These are phyloP conservation scores for Cathartes aura DNA, from an alignment of 2,113 vertebrate species.

Conservation along the genomic window DNA sequence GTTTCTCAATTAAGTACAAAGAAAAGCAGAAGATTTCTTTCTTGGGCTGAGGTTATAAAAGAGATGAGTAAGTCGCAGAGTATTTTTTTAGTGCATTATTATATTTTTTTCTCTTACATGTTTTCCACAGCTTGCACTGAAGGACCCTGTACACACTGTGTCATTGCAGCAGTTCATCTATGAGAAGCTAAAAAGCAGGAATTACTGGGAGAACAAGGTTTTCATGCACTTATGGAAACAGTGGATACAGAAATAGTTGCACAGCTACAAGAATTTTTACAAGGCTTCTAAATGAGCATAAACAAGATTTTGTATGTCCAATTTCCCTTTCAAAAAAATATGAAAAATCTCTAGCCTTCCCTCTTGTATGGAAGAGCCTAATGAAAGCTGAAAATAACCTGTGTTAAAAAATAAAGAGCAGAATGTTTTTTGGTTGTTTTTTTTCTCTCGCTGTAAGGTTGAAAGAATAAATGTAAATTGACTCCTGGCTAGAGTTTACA, in stretches of 20 bases:
- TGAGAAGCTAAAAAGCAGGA: constrained; percentile 96
- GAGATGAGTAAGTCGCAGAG: background rate
- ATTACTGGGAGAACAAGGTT: constrained; percentile 88
- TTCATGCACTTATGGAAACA: constrained; percentile 93
- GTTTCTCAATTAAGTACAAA: background rate
- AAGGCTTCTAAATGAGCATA: constrained; percentile 80
- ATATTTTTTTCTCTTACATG: constrained; percentile 22
- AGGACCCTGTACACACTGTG: constrained; percentile 93
- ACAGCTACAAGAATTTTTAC: constrained; percentile 94
- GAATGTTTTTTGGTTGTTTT: too few relatives aligned
- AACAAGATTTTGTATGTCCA: background rate
- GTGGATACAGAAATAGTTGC: constrained; percentile 94
- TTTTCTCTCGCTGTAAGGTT: too few relatives aligned
- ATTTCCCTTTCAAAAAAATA: background rate
- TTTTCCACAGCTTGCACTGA: constrained; percentile 87
- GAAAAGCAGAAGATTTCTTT: background rate
- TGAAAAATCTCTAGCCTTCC: background rate
- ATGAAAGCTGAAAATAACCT: constrained; percentile 28
- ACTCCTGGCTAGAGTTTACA: too few relatives aligned
- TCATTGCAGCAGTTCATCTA: constrained; percentile 94
- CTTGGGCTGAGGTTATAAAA: background rate
- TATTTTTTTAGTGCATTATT: background rate
- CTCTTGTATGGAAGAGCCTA: background rate
- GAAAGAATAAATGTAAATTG: too few relatives aligned
- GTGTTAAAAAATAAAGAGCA: background rate